phyloP scores from a whole-genome alignment of 2,113 vertebrate genomes.

The Neomonachus schauinslandi region DNA sequence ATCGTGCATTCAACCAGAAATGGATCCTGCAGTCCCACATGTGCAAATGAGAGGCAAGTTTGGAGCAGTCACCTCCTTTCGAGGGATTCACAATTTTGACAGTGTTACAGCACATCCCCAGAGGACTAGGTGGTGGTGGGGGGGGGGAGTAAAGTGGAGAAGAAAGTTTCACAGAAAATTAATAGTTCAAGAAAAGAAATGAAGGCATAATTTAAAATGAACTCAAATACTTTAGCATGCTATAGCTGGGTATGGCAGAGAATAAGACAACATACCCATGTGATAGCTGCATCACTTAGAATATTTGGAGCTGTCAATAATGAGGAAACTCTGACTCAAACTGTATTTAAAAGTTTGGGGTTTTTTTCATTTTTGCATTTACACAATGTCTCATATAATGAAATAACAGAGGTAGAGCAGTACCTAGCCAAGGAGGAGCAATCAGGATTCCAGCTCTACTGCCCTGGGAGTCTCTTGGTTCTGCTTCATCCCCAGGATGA shows the following conservation, averaged over 20 bases:
- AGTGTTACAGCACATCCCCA: neutral
- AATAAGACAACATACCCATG: neutral
- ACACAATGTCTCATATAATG: neutral
- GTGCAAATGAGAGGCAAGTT: slow-evolving; percentile 43
- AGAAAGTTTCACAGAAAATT: slow-evolving; percentile 35
- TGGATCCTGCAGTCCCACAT: neutral
- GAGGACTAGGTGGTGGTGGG: neutral
- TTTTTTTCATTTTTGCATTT: neutral
- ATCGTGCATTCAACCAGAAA: neutral
- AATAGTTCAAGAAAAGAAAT: slow-evolving; percentile 10
- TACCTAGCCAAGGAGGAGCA: neutral
- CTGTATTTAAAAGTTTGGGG: neutral
- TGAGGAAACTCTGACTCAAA: neutral
- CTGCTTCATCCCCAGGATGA: neutral
- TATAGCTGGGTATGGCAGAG: neutral
- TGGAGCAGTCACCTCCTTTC: neutral
- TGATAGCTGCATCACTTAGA: neutral
- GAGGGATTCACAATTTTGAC: slow-evolving; percentile 24
- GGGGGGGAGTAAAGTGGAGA: neutral
- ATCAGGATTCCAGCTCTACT: neutral
- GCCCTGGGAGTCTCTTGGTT: neutral
- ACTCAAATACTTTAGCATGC: neutral
- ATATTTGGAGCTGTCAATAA: neutral
- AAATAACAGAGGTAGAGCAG: neutral
- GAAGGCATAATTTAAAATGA: slow-evolving; percentile 42